A percentile compares a stretch with the other conserved stretches of the same genome.
Conservation (phyloP, 2,113 vertebrate species). For the Aviceda subcristata region DNA sequence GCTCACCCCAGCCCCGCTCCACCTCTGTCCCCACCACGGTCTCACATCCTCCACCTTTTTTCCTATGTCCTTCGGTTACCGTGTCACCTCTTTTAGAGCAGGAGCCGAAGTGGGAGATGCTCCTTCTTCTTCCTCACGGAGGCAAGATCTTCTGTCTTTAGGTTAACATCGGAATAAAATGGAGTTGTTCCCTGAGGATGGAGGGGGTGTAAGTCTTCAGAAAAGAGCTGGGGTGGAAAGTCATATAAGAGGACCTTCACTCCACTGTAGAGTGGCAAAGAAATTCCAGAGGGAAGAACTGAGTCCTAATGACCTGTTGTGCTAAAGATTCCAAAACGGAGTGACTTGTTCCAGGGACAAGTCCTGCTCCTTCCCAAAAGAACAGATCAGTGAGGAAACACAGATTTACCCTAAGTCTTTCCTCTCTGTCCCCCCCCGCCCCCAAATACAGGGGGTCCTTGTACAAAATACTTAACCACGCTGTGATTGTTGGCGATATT, state of each 20-base stretch:
- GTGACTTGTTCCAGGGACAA: not conserved
- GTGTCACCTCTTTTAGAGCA: not conserved
- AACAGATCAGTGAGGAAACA: not conserved
- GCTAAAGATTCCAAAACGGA: not conserved
- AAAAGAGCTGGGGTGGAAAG: not conserved
- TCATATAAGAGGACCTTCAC: not conserved
- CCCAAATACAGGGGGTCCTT: not conserved
- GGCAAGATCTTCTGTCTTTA: not conserved
- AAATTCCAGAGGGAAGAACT: not conserved
- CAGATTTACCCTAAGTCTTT: not conserved
- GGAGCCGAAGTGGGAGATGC: not conserved
- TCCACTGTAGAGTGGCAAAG: not conserved
- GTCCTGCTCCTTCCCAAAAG: not conserved
- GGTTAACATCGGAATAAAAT: not conserved
- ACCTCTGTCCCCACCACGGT: not conserved
- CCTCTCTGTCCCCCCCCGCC: fast-evolving
- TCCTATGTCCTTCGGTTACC: fast-evolving
- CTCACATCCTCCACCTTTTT: not conserved
- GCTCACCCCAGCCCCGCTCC: not conserved
- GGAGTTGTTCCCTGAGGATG: fast-evolving
- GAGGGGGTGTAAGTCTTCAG: not conserved
- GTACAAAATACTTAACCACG: not conserved
- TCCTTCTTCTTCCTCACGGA: not conserved
- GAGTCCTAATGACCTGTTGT: not conserved
- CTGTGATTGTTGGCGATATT: not conserved